phyloP scores from a whole-genome alignment of 2,113 vertebrate species.

The Phainopepla nitens region DNA sequence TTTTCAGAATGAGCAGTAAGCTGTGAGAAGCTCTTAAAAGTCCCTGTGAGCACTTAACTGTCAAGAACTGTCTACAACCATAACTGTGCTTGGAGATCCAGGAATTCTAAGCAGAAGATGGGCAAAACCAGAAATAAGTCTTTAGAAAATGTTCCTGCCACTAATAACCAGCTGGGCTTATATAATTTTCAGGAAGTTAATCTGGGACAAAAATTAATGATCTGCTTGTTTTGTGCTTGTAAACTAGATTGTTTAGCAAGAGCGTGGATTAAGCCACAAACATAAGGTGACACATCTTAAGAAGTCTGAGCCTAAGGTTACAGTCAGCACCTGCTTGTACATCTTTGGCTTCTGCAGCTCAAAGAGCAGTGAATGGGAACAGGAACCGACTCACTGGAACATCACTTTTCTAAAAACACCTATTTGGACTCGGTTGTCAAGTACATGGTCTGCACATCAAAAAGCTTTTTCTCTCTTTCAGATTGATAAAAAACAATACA shows the following conservation, averaged over 20 bases:
- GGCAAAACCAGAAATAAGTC: neutral
- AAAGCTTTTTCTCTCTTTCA: slow-evolving; percentile 42
- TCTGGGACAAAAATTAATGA: neutral
- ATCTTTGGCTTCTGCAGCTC: neutral
- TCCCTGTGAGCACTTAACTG: neutral
- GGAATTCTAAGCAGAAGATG: neutral
- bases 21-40: neutral
- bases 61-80: neutral
- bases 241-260: neutral
- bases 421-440: neutral
- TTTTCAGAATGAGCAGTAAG: neutral
- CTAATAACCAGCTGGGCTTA: neutral
- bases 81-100: neutral
- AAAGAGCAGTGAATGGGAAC: neutral
- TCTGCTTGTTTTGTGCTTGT: neutral
- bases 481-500: slow-evolving; percentile 94
- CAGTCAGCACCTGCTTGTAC: neutral
- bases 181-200: neutral
- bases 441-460: neutral
- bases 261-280: neutral
- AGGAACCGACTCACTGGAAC: neutral
- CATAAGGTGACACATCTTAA: neutral
- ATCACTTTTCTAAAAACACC: neutral
- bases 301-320: neutral
- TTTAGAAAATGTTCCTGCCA: neutral